phyloP scores from a whole-genome alignment of 2,113 vertebrate genomes.

The Poecilia latipinna region DNA sequence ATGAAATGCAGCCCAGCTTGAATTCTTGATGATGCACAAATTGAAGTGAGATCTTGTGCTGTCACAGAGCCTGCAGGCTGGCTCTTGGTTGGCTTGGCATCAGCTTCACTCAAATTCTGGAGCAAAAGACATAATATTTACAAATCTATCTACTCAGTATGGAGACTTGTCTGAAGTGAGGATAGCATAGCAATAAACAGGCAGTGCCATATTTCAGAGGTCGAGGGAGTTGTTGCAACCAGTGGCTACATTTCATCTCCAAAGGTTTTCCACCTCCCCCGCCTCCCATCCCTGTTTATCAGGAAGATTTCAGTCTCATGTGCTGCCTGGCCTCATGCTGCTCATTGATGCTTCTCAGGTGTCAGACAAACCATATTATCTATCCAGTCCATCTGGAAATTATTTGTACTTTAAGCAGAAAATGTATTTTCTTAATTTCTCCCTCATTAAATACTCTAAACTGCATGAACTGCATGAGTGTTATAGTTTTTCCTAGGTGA shows the following conservation, averaged over 20 bases:
- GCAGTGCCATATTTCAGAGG: background rate
- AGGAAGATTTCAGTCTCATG: no score
- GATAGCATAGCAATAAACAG: constrained; percentile 1
- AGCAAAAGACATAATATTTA: constrained; percentile 69
- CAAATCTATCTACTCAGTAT: constrained; percentile 42
- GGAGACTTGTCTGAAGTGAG: constrained; percentile 29
- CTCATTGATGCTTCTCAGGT: background rate
- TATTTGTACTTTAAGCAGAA: no score
- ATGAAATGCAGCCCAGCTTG: constrained; percentile 85
- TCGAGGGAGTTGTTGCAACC: constrained; percentile 10
- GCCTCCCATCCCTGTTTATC: no score
- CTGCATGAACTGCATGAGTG: no score
- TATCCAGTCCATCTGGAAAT: background rate
- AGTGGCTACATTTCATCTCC: constrained; percentile 10
- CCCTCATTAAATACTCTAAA: no score
- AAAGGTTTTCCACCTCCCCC: background rate
- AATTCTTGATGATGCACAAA: constrained; percentile 89
- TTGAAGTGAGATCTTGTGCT: constrained; percentile 52
- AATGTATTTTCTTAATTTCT: no score
- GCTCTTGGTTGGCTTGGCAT: constrained; percentile 34
- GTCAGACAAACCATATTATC: background rate
- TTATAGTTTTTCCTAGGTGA: no score
- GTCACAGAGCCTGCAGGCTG: constrained; percentile 27
- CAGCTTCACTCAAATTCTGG: constrained; percentile 43
- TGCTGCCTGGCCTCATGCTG: background rate